Evolutionary conservation across 2,888 invertebrate genomes (phyloP).

Genomic region (Sthenelais limicola): DNA sequence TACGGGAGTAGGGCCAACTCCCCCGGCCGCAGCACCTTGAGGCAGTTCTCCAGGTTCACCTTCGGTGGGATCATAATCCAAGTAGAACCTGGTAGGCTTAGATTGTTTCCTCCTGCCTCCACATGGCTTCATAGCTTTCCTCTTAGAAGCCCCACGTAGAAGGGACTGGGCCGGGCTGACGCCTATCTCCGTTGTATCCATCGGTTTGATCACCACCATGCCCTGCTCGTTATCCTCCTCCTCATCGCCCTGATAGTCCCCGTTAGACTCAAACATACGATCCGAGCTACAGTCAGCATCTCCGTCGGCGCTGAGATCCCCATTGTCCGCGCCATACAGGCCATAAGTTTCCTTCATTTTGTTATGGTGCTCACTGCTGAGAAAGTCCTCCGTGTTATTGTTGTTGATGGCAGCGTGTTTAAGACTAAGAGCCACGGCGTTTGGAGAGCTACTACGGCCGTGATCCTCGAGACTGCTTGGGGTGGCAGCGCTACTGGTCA

Average conservation of each 20-base stretch:
- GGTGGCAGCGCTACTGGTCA: neutral
- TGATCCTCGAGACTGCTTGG: neutral
- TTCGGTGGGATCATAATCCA: constrained; percentile 38
- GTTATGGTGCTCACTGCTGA: constrained; percentile 24
- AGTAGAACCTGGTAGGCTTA: constrained; percentile 60
- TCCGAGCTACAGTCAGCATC: constrained; percentile 27
- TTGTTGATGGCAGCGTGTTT: constrained; percentile 35
- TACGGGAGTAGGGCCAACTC: neutral
- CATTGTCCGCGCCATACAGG: constrained; percentile 7
- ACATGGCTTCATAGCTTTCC: constrained; percentile 31
- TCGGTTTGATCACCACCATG: constrained; percentile 32
- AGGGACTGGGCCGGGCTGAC: constrained; percentile 34
- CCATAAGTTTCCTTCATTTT: constrained; percentile 33
- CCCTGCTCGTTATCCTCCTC: constrained; percentile 12
- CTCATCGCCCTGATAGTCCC: constrained; percentile 21
- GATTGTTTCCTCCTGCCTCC: constrained; percentile 63
- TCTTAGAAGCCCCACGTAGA: constrained; percentile 25
- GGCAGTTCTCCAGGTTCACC: neutral
- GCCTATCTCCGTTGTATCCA: constrained; percentile 36
- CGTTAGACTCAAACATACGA: constrained; percentile 30
- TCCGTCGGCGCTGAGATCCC: neutral
- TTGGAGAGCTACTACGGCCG: constrained; percentile 10
- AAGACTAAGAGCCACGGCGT: constrained; percentile 9
- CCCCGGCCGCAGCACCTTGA: constrained; percentile 21
- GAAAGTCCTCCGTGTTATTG: constrained; percentile 37